phyloP scores from a whole-genome alignment of 2,888 invertebrate species.

The Tenthredo scrophulariae region DNA sequence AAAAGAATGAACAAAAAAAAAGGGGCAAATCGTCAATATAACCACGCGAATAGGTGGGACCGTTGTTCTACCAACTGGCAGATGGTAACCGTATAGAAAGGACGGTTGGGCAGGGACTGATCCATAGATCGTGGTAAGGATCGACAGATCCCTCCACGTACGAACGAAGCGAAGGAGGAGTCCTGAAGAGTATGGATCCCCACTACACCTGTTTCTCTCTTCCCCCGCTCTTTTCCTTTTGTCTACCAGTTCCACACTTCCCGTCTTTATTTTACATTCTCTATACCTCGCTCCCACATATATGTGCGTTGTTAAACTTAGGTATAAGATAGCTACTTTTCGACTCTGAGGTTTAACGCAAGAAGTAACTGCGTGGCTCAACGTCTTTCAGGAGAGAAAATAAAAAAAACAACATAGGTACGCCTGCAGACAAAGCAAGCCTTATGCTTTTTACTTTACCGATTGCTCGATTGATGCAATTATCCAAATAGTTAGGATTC shows the following conservation, averaged over 20 bases:
- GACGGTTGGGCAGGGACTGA: conserved; percentile 70
- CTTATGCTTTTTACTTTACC: neutral
- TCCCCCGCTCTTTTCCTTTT: conserved; percentile 61
- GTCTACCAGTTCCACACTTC: conserved; percentile 55
- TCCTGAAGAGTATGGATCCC: conserved; percentile 63
- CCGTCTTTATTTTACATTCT: conserved; percentile 55
- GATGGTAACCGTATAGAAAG: conserved; percentile 57
- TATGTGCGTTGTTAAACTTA: neutral
- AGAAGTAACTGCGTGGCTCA: neutral
- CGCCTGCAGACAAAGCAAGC: neutral
- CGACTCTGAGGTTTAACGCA: neutral
- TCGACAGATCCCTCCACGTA: conserved; percentile 59
- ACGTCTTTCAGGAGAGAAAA: neutral
- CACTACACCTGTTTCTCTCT: conserved; percentile 66
- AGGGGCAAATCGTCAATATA: neutral
- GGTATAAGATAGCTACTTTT: conserved; percentile 11
- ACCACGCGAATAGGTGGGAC: conserved; percentile 19
- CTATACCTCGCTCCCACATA: neutral
- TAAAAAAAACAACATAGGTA: neutral
- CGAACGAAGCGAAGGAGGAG: conserved; percentile 59
- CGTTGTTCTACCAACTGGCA: conserved; percentile 28
- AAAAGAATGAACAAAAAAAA: neutral
- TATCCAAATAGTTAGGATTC: neutral
- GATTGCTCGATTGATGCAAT: neutral
- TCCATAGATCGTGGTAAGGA: conserved; percentile 65